These are phyloP conservation scores for Smittia aterrima DNA, from an alignment of 2,888 invertebrate genomes.

Conservation along the genomic window DNA sequence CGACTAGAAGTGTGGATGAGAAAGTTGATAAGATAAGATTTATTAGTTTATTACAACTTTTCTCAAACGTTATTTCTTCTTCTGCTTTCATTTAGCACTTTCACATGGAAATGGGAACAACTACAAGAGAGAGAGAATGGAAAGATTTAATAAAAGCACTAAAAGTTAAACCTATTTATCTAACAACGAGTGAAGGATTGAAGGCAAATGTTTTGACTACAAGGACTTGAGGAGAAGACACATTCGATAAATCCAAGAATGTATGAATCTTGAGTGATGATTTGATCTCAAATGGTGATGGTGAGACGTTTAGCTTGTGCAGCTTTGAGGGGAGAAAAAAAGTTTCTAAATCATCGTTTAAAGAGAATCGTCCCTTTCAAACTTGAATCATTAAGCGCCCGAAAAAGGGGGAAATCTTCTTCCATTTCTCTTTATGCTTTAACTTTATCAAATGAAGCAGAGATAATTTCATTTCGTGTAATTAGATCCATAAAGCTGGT, in stretches of 20 bases:
- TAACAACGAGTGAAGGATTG: neutral
- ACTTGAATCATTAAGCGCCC: neutral
- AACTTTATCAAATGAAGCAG: slow-evolving; percentile 27
- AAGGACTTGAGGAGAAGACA: neutral
- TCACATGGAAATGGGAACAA: neutral
- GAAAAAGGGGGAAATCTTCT: neutral
- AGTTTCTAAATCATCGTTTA: neutral
- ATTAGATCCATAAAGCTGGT: slow-evolving; percentile 26
- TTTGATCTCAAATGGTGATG: neutral
- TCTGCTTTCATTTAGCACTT: neutral
- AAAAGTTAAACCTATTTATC: slow-evolving; percentile 32
- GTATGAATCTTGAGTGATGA: neutral
- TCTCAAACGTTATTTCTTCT: slow-evolving; percentile 15
- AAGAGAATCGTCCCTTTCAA: neutral
- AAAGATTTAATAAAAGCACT: slow-evolving; percentile 32
- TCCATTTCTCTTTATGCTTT: neutral
- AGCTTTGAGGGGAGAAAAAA: neutral
- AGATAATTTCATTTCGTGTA: slow-evolving; percentile 33
- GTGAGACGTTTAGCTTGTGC: neutral
- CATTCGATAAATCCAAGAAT: neutral
- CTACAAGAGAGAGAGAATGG: neutral
- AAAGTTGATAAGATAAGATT: slow-evolving; percentile 33
- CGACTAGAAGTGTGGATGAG: neutral
- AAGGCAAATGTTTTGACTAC: neutral
- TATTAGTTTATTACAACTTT: slow-evolving; percentile 33